Conservation (phyloP, 1,140 invertebrate genomes). For the Euwallacea fornicatus region DNA sequence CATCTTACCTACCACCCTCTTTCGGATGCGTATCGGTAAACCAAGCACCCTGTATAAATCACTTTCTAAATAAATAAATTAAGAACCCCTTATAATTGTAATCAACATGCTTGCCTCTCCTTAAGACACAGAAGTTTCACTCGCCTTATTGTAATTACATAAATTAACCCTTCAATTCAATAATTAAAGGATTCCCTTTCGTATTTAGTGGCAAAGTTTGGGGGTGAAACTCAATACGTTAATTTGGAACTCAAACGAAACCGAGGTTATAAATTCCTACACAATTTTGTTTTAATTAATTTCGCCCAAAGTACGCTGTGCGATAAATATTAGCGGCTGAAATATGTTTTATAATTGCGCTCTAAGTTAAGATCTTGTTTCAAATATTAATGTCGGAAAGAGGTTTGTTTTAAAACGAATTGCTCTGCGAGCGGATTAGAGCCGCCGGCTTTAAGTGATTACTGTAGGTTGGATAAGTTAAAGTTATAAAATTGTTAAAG, state of each 20-base stretch:
- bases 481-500: no score
- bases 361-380: constrained; percentile 6
- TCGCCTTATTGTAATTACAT: constrained; percentile 11
- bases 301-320: constrained; percentile 9
- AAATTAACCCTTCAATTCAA: constrained; percentile 15
- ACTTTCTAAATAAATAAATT: no score
- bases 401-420: constrained; percentile 9
- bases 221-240: constrained; percentile 17
- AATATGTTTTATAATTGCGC: constrained; percentile 25
- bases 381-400: constrained; percentile 12
- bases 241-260: constrained; percentile 18
- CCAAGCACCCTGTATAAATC: no score
- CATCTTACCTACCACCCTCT: no score
- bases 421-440: neutral
- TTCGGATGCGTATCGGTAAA: no score
- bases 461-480: no score
- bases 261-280: constrained; percentile 20
- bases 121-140: neutral
- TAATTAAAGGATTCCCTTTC: constrained; percentile 16
- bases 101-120: no score
- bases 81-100: no score
- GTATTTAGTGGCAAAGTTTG: constrained; percentile 16
- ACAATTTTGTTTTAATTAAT: constrained; percentile 29
- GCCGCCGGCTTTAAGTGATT: no score
- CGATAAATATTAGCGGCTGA: constrained; percentile 14